A percentile compares a stretch with the other conserved stretches of the same genome.
Conservation (phyloP, 1,140 invertebrate genomes). For the Drosophila orosa region DNA sequence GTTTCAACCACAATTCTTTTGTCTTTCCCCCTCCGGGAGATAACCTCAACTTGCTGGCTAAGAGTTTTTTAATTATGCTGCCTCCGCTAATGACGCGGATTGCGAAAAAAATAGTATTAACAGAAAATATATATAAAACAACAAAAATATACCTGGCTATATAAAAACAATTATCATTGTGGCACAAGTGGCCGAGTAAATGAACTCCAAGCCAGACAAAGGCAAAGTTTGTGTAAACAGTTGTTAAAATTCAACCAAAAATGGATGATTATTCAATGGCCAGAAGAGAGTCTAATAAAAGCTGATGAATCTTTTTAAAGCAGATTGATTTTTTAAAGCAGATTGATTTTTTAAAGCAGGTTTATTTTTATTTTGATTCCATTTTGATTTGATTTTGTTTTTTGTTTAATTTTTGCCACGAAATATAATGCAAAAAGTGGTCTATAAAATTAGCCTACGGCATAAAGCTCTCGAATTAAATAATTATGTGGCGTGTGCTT, state of each 20-base stretch:
- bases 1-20: constrained; percentile 68
- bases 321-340: constrained; percentile 11
- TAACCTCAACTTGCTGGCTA: constrained; percentile 21
- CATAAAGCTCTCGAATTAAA: constrained; percentile 13
- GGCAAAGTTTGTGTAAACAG: constrained; percentile 49
- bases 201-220: constrained; percentile 57
- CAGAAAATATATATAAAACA: constrained; percentile 28
- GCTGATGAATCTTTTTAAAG: constrained; percentile 7
- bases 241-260: constrained; percentile 57
- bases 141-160: constrained; percentile 34
- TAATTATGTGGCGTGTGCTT: constrained; percentile 32
- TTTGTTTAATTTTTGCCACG: constrained; percentile 5
- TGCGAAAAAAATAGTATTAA: constrained; percentile 58
- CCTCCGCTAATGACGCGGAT: constrained; percentile 60
- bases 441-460: constrained; percentile 3
- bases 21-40: constrained; percentile 13
- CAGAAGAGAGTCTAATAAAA: constrained; percentile 13
- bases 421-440: constrained; percentile 5
- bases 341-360: constrained; percentile 4
- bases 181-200: constrained; percentile 58
- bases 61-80: constrained; percentile 75
- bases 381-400: constrained; percentile 14
- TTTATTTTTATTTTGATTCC: constrained; percentile 1
- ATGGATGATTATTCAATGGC: constrained; percentile 57
- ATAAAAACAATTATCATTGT: constrained; percentile 65